Evolutionary conservation across 1,140 invertebrate genomes (phyloP).

Genomic region (Drosophila gunungcola): DNA sequence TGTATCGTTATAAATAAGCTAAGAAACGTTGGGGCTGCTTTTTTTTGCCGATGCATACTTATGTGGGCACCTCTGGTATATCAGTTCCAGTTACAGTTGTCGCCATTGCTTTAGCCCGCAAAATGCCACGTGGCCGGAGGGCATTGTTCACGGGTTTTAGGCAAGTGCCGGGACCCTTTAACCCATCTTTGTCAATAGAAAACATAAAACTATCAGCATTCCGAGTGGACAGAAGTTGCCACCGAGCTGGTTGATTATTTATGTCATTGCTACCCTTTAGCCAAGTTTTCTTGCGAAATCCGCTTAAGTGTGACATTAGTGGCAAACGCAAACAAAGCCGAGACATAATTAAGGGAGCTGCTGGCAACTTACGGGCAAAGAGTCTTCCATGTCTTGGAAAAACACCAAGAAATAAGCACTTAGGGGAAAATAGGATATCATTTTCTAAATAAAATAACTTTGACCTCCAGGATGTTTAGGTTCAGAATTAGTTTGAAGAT

Average conservation of each 20-base stretch:
- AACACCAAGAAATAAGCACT: slow-evolving; percentile 8
- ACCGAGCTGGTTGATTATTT: slow-evolving; percentile 54
- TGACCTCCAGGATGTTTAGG: no score
- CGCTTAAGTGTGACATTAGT: slow-evolving; percentile 71
- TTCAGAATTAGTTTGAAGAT: no score
- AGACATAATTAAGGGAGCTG: slow-evolving; percentile 56
- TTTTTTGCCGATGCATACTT: slow-evolving; percentile 40
- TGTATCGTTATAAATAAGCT: no score
- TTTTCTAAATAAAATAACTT: no score
- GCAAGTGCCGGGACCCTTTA: slow-evolving; percentile 45
- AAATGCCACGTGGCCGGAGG: slow-evolving; percentile 55
- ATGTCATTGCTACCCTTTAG: slow-evolving; percentile 68
- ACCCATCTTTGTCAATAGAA: slow-evolving; percentile 37
- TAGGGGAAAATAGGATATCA: not conserved
- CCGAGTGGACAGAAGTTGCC: slow-evolving; percentile 37
- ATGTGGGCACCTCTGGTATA: slow-evolving; percentile 58
- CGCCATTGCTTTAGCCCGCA: slow-evolving; percentile 52
- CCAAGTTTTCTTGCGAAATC: slow-evolving; percentile 39
- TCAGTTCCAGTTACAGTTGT: slow-evolving; percentile 66
- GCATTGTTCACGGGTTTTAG: slow-evolving; percentile 73
- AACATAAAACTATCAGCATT: slow-evolving; percentile 79
- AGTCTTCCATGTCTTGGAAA: slow-evolving; percentile 21
- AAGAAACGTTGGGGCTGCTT: slow-evolving; percentile 5
- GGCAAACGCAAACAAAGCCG: slow-evolving; percentile 67
- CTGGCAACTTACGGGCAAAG: slow-evolving; percentile 2